Conservation (phyloP, 2,113 vertebrate genomes). For the Ptychochromis oligacanthus region DNA sequence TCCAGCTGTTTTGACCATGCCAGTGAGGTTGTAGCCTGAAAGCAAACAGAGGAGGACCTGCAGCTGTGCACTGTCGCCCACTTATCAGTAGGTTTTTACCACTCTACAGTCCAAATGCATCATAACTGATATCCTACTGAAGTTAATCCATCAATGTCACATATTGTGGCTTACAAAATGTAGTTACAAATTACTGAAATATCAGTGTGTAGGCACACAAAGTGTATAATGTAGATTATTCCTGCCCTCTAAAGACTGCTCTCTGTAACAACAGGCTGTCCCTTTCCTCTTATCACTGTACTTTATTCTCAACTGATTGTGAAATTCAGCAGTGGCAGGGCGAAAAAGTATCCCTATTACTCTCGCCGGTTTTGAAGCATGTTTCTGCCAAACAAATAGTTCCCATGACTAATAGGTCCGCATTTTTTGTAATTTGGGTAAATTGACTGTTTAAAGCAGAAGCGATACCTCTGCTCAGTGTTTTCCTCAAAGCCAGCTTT, state of each 20-base stretch:
- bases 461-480: not conserved
- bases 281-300: not conserved
- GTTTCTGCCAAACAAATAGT: not conserved
- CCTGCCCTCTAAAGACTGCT: not conserved
- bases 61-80: not conserved
- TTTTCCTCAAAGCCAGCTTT: not conserved
- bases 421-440: conserved; percentile 1
- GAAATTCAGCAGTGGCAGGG: not conserved
- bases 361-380: not conserved
- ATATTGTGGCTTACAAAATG: not conserved
- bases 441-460: conserved; percentile 2
- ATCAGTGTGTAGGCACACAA: not conserved
- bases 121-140: not conserved
- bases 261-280: not conserved
- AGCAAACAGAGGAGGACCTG: not conserved
- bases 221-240: not conserved
- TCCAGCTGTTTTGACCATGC: not conserved
- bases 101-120: not conserved
- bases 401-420: not conserved
- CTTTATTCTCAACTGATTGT: not conserved
- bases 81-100: not conserved
- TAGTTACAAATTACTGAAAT: not conserved
- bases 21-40: not conserved
- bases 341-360: not conserved
- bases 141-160: not conserved